A percentile compares a stretch with the other conserved stretches of the same genome.
Conservation (phyloP, 2,888 invertebrate genomes). For the Acanthosepion esculentum region DNA sequence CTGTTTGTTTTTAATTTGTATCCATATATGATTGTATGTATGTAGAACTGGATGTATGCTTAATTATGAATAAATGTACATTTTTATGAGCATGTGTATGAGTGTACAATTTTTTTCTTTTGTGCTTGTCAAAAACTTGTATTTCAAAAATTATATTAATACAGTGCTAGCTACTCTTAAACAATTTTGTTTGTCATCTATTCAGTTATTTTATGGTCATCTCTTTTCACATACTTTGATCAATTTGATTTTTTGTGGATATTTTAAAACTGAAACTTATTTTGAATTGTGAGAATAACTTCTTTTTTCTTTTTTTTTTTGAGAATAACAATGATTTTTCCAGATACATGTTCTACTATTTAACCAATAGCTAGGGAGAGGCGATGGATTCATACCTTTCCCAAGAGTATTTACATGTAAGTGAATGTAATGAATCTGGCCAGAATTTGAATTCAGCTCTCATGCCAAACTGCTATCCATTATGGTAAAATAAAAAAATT, state of each 20-base stretch:
- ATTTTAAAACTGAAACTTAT: too few species aligned
- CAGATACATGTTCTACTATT: too few species aligned
- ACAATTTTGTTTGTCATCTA: neutral
- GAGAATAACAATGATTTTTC: too few species aligned
- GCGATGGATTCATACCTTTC: too few species aligned
- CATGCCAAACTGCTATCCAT: too few species aligned
- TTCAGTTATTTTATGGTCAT: neutral
- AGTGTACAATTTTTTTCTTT: neutral
- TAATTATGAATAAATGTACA: constrained; percentile 38
- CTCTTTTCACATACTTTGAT: neutral
- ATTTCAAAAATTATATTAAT: constrained; percentile 23
- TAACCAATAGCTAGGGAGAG: too few species aligned
- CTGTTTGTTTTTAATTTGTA: neutral
- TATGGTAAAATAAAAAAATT: too few species aligned
- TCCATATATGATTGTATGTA: constrained; percentile 39
- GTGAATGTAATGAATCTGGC: too few species aligned
- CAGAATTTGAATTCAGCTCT: too few species aligned
- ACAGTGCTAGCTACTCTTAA: neutral
- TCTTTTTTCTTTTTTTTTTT: too few species aligned
- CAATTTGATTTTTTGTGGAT: neutral
- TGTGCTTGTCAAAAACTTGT: neutral
- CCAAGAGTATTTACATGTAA: too few species aligned
- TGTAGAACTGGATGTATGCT: constrained; percentile 4
- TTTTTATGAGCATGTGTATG: neutral
- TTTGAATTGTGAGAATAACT: too few species aligned